phyloP scores from a whole-genome alignment of 2,113 vertebrate species.

The Ameiurus melas region DNA sequence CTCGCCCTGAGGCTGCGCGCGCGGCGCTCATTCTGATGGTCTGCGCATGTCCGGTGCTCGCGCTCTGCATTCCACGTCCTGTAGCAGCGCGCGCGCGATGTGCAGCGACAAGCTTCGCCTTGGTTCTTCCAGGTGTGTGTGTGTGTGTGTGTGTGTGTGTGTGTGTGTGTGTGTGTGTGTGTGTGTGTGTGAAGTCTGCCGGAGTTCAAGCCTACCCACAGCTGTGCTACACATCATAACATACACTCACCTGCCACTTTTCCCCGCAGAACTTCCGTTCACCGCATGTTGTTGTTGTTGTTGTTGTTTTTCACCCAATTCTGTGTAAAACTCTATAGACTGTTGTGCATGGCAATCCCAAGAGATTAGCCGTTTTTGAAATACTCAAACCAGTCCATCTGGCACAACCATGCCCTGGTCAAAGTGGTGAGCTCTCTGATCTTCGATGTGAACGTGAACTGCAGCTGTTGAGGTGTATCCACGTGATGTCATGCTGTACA shows the following conservation, averaged over 20 bases:
- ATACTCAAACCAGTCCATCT: not conserved
- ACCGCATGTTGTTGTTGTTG: not conserved
- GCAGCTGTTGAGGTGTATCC: not conserved
- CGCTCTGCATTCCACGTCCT: slow-evolving; percentile 23
- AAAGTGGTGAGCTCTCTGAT: not conserved
- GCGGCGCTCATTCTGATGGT: not conserved
- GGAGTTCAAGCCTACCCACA: not conserved
- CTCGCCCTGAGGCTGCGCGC: not conserved
- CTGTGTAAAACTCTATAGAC: not conserved
- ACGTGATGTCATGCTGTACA: not conserved
- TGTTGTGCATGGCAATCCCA: not conserved
- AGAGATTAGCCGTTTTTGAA: not conserved
- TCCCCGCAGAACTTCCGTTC: not conserved
- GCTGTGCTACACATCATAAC: not conserved
- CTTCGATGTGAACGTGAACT: not conserved
- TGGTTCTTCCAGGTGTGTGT: slow-evolving; percentile 2
- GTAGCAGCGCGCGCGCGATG: slow-evolving; percentile 20
- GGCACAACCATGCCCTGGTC: not conserved
- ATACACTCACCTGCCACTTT: not conserved
- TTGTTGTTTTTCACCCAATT: not conserved
- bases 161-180: not conserved
- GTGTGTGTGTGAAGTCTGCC: not conserved
- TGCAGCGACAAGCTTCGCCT: slow-evolving; percentile 5
- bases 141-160: not conserved
- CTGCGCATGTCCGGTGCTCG: slow-evolving; percentile 19